These are phyloP conservation scores for Drosophila mojavensis DNA, from an alignment of 1,140 invertebrate species.

Conservation along the genomic window DNA sequence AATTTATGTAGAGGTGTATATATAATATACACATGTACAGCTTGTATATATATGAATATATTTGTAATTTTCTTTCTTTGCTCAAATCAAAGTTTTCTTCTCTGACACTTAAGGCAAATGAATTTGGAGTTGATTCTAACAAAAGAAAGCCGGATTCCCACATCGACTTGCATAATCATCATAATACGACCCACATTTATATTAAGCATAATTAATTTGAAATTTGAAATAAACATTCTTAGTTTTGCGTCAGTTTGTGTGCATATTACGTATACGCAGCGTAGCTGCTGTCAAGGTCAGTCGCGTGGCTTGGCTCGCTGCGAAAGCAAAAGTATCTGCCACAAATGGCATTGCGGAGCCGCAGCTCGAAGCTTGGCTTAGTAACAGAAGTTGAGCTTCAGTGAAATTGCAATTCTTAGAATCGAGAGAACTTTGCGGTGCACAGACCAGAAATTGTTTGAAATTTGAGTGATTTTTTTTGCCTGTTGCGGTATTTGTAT, in stretches of 20 bases:
- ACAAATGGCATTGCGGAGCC: slow-evolving; percentile 14
- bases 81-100: too few relatives aligned
- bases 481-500: background rate
- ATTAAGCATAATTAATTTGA: too few relatives aligned
- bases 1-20: too few relatives aligned
- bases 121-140: background rate
- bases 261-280: slow-evolving; percentile 31
- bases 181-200: too few relatives aligned
- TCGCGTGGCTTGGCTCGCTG: slow-evolving; percentile 12
- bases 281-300: slow-evolving; percentile 29
- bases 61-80: too few relatives aligned
- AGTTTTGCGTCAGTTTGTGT: too few relatives aligned
- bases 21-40: too few relatives aligned
- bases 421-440: slow-evolving; percentile 16
- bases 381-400: background rate
- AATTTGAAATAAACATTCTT: too few relatives aligned
- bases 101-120: background rate
- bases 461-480: slow-evolving; percentile 4
- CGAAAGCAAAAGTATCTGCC: slow-evolving; percentile 43
- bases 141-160: too few relatives aligned
- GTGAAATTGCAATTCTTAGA: slow-evolving; percentile 50
- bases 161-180: too few relatives aligned
- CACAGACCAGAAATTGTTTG: slow-evolving; percentile 34
- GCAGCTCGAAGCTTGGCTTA: background rate
- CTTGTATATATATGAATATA: too few relatives aligned